Evolutionary conservation across 2,888 invertebrate species (phyloP).

Genomic region (Tipula vernalis): DNA sequence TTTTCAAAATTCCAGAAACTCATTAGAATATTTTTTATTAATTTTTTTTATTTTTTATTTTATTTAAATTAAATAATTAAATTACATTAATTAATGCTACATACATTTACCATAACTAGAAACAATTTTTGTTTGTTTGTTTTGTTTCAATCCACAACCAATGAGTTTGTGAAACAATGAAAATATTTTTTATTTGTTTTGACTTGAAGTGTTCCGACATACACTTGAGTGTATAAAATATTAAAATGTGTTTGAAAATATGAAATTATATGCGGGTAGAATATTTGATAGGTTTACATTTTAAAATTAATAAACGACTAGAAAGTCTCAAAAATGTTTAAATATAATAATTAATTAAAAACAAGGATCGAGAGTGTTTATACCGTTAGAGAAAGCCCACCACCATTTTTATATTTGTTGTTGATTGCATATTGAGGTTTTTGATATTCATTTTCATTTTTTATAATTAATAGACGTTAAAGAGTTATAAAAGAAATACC

Average conservation of each 20-base stretch:
- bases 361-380: not conserved
- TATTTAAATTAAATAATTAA: not conserved
- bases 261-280: not conserved
- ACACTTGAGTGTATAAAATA: not conserved
- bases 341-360: not conserved
- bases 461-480: not conserved
- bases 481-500: not conserved
- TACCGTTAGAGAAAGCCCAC: not conserved
- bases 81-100: not conserved
- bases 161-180: constrained; percentile 8
- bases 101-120: not conserved
- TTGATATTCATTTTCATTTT: not conserved
- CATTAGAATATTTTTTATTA: not conserved
- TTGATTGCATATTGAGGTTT: not conserved
- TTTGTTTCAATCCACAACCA: not conserved
- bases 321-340: not conserved
- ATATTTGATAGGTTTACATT: not conserved
- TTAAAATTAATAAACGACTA: constrained; percentile 8
- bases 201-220: not conserved
- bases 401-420: not conserved
- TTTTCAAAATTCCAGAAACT: constrained; percentile 10
- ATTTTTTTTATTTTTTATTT: too few relatives aligned
- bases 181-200: not conserved
- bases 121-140: too few relatives aligned
- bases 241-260: not conserved